Conservation (phyloP, 2,888 invertebrate species). For the Drosophila demipolita region DNA sequence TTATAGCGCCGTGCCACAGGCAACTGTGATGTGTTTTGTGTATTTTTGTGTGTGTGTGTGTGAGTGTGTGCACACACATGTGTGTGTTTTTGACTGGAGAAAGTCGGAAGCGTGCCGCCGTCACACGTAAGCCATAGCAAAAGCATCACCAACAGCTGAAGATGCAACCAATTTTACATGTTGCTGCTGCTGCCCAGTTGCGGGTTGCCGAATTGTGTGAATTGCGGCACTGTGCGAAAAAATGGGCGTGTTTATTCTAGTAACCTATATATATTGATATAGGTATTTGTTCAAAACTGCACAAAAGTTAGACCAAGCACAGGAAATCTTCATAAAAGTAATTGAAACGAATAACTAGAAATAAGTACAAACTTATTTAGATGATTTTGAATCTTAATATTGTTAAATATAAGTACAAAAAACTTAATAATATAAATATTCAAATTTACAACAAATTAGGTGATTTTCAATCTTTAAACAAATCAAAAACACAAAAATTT, state of each 20-base stretch:
- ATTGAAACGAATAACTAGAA: background rate
- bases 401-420: too few relatives aligned
- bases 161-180: conserved; percentile 54
- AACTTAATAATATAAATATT: too few relatives aligned
- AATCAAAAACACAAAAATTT: background rate
- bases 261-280: background rate
- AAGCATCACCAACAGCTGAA: conserved; percentile 60
- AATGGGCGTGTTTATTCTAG: background rate
- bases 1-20: conserved; percentile 68
- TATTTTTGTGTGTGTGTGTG: conserved; percentile 23
- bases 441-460: background rate
- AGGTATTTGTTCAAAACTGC: background rate
- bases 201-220: conserved; percentile 18
- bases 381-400: background rate
- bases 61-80: conserved; percentile 36
- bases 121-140: conserved; percentile 68
- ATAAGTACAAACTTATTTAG: background rate
- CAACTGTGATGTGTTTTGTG: conserved; percentile 16
- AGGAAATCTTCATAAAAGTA: background rate
- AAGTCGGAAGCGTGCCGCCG: conserved; percentile 74
- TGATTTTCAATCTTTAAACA: background rate
- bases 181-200: conserved; percentile 16
- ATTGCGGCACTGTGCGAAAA: conserved; percentile 13
- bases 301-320: background rate
- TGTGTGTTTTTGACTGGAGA: conserved; percentile 61